A percentile compares a stretch with the other conserved stretches of the same genome.
These are phyloP conservation scores for Gallirallus australis DNA, from an alignment of 2,797 vertebrate species.

Conservation along the genomic window DNA sequence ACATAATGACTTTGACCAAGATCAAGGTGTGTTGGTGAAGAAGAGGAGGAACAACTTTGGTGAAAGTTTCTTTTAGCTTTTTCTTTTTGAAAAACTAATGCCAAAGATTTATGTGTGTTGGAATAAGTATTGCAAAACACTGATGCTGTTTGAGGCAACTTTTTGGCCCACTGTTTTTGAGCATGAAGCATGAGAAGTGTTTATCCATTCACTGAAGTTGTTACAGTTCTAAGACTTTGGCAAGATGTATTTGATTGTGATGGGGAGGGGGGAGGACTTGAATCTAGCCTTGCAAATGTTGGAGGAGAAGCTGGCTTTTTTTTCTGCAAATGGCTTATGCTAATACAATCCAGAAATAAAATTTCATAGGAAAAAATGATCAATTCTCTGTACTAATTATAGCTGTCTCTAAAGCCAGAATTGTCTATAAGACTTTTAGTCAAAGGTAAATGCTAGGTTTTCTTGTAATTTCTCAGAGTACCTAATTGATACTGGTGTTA, in stretches of 20 bases:
- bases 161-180: not conserved
- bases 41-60: not conserved
- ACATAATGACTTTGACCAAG: accelerated
- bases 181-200: not conserved
- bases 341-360: constrained; percentile 5
- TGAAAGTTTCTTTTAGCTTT: not conserved
- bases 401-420: not conserved
- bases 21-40: not conserved
- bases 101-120: not conserved
- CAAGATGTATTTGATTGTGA: not conserved
- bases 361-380: not conserved
- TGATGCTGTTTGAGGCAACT: accelerated
- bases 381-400: not conserved
- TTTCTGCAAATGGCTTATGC: not conserved
- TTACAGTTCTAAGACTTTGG: not conserved
- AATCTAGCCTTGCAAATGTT: not conserved
- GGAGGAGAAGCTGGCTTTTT: not conserved
- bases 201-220: not conserved
- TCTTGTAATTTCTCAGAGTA: not conserved
- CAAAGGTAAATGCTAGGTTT: not conserved
- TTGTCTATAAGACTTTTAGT: not conserved
- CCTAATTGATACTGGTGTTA: not conserved
- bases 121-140: not conserved
- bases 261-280: not conserved
- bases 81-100: not conserved